Evolutionary conservation across 1,140 invertebrate genomes (phyloP).

Genomic region (Melanaphis sacchari): DNA sequence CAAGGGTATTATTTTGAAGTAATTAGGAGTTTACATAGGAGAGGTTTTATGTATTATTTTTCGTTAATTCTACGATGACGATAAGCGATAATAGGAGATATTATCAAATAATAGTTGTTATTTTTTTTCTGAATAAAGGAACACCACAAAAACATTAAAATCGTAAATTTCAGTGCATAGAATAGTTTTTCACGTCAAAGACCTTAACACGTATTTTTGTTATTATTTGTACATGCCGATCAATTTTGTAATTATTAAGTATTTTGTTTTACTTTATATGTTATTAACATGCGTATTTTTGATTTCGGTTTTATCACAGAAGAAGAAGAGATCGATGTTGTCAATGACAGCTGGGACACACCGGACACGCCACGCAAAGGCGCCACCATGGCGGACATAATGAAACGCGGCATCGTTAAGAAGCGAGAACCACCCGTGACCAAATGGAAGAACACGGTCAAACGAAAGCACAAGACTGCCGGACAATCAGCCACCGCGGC

Average conservation of each 20-base stretch:
- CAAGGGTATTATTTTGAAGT: too few species aligned
- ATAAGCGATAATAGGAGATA: too few species aligned
- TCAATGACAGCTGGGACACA: constrained; percentile 48
- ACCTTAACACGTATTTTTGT: background rate
- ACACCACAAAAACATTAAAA: too few species aligned
- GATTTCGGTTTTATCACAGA: background rate
- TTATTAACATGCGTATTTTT: background rate
- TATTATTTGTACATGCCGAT: too few species aligned
- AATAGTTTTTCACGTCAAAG: too few species aligned
- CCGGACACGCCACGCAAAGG: constrained; percentile 29
- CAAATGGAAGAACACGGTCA: constrained; percentile 51
- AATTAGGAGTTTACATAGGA: too few species aligned
- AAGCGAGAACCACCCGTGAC: constrained; percentile 47
- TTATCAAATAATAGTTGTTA: too few species aligned
- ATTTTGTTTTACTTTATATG: background rate
- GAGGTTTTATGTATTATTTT: too few species aligned
- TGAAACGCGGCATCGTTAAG: constrained; percentile 53
- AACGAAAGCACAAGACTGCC: constrained; percentile 35
- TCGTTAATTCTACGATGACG: too few species aligned
- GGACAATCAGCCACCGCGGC: background rate
- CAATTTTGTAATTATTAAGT: background rate
- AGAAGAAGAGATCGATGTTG: constrained; percentile 53
- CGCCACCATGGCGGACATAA: constrained; percentile 53
- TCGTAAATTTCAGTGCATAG: too few species aligned
- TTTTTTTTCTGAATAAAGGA: too few species aligned